Base-by-base conservation (phyloP, 92 coral and sea anemone genomes). In the Porites rus region DNA sequence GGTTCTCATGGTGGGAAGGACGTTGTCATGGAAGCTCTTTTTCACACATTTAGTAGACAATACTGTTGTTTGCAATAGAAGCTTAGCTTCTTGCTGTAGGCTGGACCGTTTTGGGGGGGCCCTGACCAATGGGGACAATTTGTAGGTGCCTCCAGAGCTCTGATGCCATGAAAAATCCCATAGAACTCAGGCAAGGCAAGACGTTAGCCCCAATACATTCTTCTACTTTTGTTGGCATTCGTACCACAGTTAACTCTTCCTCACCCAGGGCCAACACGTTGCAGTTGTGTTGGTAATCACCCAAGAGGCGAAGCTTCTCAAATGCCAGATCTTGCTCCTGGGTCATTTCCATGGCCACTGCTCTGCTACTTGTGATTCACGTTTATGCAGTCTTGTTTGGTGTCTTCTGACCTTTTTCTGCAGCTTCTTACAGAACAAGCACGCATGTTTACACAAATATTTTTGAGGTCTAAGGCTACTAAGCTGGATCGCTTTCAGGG, bases 141-240 rank as follows among this genome's bases (percentile, higher is more conserved):
- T 31, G 38, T 31, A 1, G 38, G 25, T 89, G 91, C 1, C 91
- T 66, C 91, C 88, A 89, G 6, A 92, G 81, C 8, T 89, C 92
- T 31, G 0, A 22, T 69, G 17, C 28, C 78, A 16, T 69, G 65
- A 89, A 89, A 65, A 92, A 86, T 0, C 89, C 91, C 13, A 75
- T 72, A 51, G 92, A 89, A 28, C 78, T 70, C 8, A 56, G 46
- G 64, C 93, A 92, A 0, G 89, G 93, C 17, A 83, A 51, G 43
- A 43, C 85, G 16, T 79, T 31, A 8, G 18, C 4, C 18, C 81
- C 69, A 19, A 72, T 50, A 9, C 3, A 0, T 51, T 16, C 7
- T 24, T 28, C 7, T 58, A 10, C 72, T 4, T 16, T 3, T 3
- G 65, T 12, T 6, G 91, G 95, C 1, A 82, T 73, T 54, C 87